These are phyloP conservation scores for Hemicordylus capensis DNA, from an alignment of 2,113 vertebrate species.

Conservation along the genomic window DNA sequence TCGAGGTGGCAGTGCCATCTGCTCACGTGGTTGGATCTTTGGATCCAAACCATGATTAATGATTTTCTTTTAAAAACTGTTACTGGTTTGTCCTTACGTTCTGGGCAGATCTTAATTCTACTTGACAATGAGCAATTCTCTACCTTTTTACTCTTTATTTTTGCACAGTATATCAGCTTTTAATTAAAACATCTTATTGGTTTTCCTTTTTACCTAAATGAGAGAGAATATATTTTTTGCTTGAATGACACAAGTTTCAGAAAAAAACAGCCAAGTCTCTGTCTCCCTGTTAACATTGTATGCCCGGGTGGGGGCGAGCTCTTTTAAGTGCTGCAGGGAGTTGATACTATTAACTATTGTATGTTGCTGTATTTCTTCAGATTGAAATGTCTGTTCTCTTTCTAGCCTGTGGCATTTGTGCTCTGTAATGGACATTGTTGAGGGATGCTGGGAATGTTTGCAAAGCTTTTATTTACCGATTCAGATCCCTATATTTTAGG, in stretches of 20 bases:
- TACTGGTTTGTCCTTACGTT: neutral
- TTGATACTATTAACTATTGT: neutral
- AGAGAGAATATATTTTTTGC: neutral
- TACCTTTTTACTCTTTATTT: neutral
- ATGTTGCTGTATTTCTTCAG: conserved; percentile 3
- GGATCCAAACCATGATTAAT: neutral
- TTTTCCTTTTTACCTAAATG: neutral
- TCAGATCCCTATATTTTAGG: neutral
- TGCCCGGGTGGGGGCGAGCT: neutral
- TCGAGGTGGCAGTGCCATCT: neutral
- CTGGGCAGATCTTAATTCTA: neutral
- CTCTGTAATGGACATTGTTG: neutral
- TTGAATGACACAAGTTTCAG: neutral
- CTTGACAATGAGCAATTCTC: neutral
- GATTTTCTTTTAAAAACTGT: neutral
- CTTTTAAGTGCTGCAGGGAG: neutral
- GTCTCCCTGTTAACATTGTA: neutral
- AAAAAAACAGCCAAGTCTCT: neutral
- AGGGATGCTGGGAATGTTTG: neutral
- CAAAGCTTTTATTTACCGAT: conserved; percentile 5
- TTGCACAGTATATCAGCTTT: neutral
- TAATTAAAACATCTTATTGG: neutral
- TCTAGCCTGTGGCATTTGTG: neutral
- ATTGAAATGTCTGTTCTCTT: neutral
- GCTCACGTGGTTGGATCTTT: neutral